phyloP scores from a whole-genome alignment of 2,113 vertebrate genomes.

The Larimichthys polyactis region DNA sequence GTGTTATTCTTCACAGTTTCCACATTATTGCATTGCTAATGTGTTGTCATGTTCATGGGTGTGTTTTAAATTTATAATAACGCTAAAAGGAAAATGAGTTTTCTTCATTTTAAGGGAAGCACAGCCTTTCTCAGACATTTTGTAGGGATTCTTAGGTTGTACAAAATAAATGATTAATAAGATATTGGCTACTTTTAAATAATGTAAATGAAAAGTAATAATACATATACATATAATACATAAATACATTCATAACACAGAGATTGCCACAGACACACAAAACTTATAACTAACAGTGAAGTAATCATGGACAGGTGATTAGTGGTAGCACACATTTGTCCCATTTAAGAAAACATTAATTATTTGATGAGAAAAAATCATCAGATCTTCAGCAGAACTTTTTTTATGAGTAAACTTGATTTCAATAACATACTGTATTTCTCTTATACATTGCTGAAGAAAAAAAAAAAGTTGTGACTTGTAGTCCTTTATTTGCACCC shows the following conservation, averaged over 20 bases:
- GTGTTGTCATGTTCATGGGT: too few relatives aligned
- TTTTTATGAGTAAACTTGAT: neutral
- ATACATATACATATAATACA: neutral
- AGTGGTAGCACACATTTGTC: neutral
- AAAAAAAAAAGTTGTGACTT: slow-evolving; percentile 12
- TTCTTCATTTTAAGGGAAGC: neutral
- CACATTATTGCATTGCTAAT: neutral
- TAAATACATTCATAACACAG: too few relatives aligned
- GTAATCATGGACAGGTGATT: neutral
- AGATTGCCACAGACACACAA: neutral
- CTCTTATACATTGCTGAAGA: neutral
- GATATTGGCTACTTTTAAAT: neutral
- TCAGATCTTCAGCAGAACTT: neutral
- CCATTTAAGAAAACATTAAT: neutral
- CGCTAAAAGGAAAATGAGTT: neutral
- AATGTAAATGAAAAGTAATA: neutral
- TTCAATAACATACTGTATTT: neutral
- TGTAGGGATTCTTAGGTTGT: neutral
- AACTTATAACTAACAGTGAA: neutral
- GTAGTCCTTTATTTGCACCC: slow-evolving; percentile 50
- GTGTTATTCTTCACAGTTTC: neutral
- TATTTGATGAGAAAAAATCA: neutral
- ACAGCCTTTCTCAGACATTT: neutral
- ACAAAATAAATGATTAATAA: neutral
- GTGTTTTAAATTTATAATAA: too few relatives aligned